A percentile compares a stretch with the other conserved stretches of the same genome.
phyloP scores from a whole-genome alignment of 2,888 invertebrate genomes.

The Neria commutata region DNA sequence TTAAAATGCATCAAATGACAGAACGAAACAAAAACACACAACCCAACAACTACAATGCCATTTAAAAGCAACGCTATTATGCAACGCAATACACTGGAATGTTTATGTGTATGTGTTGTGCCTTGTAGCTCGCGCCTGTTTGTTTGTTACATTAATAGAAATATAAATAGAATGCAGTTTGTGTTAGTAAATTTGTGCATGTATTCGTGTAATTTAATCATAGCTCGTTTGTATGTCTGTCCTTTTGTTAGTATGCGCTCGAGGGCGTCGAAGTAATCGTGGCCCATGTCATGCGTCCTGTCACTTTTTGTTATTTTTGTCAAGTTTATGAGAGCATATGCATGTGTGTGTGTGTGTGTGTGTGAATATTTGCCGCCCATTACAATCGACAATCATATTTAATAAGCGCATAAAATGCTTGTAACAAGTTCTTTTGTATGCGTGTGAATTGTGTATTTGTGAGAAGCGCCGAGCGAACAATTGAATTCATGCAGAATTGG shows the following conservation, averaged over 20 bases:
- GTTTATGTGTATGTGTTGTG: too few relatives aligned
- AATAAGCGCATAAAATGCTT: constrained; percentile 8
- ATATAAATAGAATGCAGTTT: too few relatives aligned
- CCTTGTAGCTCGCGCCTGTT: background rate
- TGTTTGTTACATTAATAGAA: too few relatives aligned
- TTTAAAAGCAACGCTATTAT: too few relatives aligned
- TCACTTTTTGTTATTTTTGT: constrained; percentile 7
- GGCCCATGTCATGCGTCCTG: background rate
- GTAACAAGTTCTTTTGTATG: constrained; percentile 6
- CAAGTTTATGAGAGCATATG: background rate
- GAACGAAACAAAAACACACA: constrained; percentile 33
- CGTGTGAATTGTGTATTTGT: background rate
- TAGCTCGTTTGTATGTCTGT: too few relatives aligned
- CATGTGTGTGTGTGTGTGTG: background rate
- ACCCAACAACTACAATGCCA: constrained; percentile 20
- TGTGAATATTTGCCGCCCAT: background rate
- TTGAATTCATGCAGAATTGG: background rate
- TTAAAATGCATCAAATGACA: constrained; percentile 31
- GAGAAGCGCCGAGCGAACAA: background rate
- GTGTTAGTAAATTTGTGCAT: too few relatives aligned
- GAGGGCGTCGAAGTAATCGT: too few relatives aligned
- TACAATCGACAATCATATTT: constrained; percentile 7
- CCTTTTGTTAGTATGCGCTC: too few relatives aligned
- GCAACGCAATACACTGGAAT: too few relatives aligned
- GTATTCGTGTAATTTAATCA: too few relatives aligned